phyloP scores from a whole-genome alignment of 2,797 vertebrate species.

The Bryconaethiops microstoma region DNA sequence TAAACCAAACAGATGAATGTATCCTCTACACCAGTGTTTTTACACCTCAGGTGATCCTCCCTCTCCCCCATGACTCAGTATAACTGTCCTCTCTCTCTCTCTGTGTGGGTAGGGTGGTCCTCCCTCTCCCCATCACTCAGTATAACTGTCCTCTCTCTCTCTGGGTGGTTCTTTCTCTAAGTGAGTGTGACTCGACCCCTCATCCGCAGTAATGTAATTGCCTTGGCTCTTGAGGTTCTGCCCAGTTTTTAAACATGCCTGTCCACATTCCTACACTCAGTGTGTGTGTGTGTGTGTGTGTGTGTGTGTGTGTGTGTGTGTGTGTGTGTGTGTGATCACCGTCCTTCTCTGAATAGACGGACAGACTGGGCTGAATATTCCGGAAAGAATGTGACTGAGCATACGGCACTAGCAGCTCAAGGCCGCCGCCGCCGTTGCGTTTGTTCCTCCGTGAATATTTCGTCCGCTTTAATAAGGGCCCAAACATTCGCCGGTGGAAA shows the following conservation, averaged over 20 bases:
- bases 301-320: not conserved
- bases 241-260: conserved; percentile 35
- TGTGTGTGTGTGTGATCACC: conserved; percentile 7
- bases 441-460: conserved; percentile 25
- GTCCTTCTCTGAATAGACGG: not conserved
- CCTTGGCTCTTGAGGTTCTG: conserved; percentile 39
- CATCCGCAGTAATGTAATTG: conserved; percentile 34
- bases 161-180: conserved; percentile 7
- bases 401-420: conserved; percentile 19
- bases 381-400: not conserved
- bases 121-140: too few relatives aligned
- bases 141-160: not conserved
- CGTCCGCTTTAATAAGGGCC: conserved; percentile 8
- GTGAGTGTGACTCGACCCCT: conserved; percentile 39
- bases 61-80: too few relatives aligned
- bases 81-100: too few relatives aligned
- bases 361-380: conserved; percentile 9
- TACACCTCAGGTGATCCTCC: too few relatives aligned
- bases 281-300: not conserved
- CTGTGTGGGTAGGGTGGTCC: too few relatives aligned
- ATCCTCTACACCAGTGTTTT: too few relatives aligned
- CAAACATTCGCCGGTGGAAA: conserved; percentile 42
- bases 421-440: conserved; percentile 24
- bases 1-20: too few relatives aligned
- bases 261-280: not conserved